Base-by-base conservation (phyloP, 2,113 vertebrate species). In the Hiodon tergisus region DNA sequence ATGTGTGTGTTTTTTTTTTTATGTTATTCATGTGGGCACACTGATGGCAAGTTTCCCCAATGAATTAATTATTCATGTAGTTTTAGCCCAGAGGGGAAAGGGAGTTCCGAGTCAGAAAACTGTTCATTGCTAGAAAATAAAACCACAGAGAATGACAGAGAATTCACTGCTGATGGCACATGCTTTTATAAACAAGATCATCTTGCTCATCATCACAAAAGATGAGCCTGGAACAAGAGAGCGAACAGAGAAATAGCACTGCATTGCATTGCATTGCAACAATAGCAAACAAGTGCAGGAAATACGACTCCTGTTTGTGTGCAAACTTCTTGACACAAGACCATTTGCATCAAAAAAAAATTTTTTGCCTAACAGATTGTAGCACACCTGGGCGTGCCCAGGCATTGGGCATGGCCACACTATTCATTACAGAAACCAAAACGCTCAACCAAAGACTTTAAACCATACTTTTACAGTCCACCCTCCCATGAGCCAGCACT, bases 241-340 rank as follows among this genome's bases (percentile, higher is more conserved):
- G 31, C 31, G 2, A 31, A 31, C 31, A 31, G 31, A 31, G 31
- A 31, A 31, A 31, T 2, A 31, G 31, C 31, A 31, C 2, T 31
- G 31, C 31, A 31, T 31, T 31, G 31, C 31, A 31, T 31, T 31
- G 31, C 31, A 31, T 31, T 79, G 10, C 67, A 52, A 6, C 53
- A 60, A 68, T 68, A 74, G 76, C 60, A 84, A 85, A 81, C 75
- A 78, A 51, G 9, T 76, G 76, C 69, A 81, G 57, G 9, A 48
- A 77, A 77, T 60, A 77, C 81, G 77, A 85, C 74, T 83, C 60
- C 16, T 68, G 79, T 11, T 78, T 79, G 77, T 5, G 59, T 77
- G 72, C 65, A 55, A 76, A 71, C 70, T 65, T 67, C 83, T 75
- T 14, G 52, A 69, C 74, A 66, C 58, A 59, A 71, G 70, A 55